A percentile compares a stretch with the other conserved stretches of the same genome.
phyloP scores from a whole-genome alignment of 1,140 invertebrate genomes.

The Leptestheria dahalacensis region DNA sequence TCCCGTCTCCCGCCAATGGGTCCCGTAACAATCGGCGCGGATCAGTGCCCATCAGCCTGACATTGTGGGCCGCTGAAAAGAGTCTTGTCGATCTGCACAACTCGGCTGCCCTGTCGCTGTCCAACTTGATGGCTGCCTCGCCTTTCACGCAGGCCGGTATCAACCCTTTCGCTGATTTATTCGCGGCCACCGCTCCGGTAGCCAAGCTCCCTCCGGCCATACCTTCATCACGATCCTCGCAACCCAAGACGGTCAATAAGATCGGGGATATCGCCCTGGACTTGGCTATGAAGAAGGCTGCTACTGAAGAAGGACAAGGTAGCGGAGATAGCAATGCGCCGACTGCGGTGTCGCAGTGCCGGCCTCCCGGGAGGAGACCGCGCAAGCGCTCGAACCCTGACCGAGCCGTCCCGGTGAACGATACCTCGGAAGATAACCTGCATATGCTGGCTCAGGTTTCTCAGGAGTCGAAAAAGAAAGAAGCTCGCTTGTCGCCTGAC shows the following conservation, averaged over 20 bases:
- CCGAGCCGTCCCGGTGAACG: slow-evolving; percentile 2
- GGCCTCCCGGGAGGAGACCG: slow-evolving; percentile 3
- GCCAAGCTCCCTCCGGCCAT: not conserved
- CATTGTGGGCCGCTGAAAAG: slow-evolving; percentile 13
- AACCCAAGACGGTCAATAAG: slow-evolving; percentile 7
- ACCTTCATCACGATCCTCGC: not conserved
- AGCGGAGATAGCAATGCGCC: not conserved
- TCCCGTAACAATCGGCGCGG: not conserved
- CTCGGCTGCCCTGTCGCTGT: slow-evolving; percentile 2
- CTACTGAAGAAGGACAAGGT: not conserved
- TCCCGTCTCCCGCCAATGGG: not conserved
- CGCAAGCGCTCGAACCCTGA: slow-evolving; percentile 13
- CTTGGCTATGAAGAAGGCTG: slow-evolving; percentile 11
- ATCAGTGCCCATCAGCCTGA: slow-evolving; percentile 8
- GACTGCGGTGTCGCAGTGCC: not conserved
- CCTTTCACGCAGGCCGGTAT: not conserved
- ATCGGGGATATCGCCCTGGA: slow-evolving; percentile 13
- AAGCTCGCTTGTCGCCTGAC: not conserved
- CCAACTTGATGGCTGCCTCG: not conserved
- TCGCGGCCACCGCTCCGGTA: not conserved
- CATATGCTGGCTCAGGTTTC: slow-evolving; percentile 9
- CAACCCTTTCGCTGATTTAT: not conserved
- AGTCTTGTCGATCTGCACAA: slow-evolving; percentile 10
- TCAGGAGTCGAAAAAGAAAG: slow-evolving; percentile 1
- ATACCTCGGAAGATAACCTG: not conserved